Evolutionary conservation across 2,888 invertebrate genomes (phyloP).

Genomic region (Lordiphosa fenestrarum): DNA sequence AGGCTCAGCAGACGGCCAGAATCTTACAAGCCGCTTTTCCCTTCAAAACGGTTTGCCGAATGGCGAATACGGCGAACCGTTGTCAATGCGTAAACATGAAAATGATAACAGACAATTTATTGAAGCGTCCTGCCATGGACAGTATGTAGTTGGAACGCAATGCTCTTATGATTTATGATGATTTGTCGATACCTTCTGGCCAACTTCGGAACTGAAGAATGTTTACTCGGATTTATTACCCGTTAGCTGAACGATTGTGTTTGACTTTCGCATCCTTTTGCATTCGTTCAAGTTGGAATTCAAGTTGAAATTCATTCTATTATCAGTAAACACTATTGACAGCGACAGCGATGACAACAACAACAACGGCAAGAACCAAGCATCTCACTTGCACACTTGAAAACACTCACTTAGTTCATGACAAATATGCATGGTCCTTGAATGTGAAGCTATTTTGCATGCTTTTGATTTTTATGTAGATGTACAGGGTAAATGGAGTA

Average conservation of each 20-base stretch:
- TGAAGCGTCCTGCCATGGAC: constrained; percentile 48
- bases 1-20: constrained; percentile 46
- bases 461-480: constrained; percentile 48
- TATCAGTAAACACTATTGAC: constrained; percentile 27
- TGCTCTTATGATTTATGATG: constrained; percentile 56
- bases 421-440: constrained; percentile 46
- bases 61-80: constrained; percentile 39
- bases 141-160: constrained; percentile 7
- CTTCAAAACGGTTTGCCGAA: constrained; percentile 42
- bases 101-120: constrained; percentile 74
- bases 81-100: constrained; percentile 68
- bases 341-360: background rate
- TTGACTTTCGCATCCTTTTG: constrained; percentile 7
- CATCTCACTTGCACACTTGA: constrained; percentile 14
- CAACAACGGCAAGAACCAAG: constrained; percentile 3
- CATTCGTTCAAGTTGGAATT: constrained; percentile 25
- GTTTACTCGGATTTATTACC: constrained; percentile 52
- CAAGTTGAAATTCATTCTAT: constrained; percentile 50
- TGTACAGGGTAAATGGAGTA: constrained; percentile 5
- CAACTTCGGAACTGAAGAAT: constrained; percentile 16
- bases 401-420: constrained; percentile 29
- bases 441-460: constrained; percentile 57
- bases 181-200: constrained; percentile 40
- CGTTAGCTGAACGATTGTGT: constrained; percentile 10
- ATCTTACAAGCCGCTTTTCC: constrained; percentile 48